Evolutionary conservation across 2,113 vertebrate genomes (phyloP), one percentile per base, ranked within the genome.

Genomic region (Siniperca knerii): DNA sequence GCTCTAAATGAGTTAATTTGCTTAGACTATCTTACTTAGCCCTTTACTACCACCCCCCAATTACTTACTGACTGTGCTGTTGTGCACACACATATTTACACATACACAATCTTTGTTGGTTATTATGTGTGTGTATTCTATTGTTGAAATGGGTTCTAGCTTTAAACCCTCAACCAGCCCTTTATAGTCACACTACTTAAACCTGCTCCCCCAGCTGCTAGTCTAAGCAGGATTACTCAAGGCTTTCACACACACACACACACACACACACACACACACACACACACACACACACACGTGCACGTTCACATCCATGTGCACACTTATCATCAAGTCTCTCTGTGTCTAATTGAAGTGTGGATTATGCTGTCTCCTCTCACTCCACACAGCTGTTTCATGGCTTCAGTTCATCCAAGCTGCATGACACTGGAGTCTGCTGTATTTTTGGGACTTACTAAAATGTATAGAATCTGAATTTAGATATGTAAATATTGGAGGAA

Each of bases 201-300:
- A 89, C 74, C 83, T 79, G 80, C 84, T 80, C 54, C 80, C 82
- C 61, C 91, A 89, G 90, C 89, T 85, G 82, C 85, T 89, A 82
- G 86, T 82, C 90, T 89, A 90, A 92, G 88, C 79, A 65, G 93
- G 93, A 94, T 95, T 93, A 95, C 84, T 73, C 35, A 5, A 81
- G 61, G 86, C 89, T 82, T 68, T 21, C 55, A 62, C 52, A 81
- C n/a, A 52, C 46, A n/a, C 44, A 66, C 60, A 79, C 82, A n/a
- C 44, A 66, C 60, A 79, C 82, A n/a, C 44, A 66, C 60, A 79
- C 82, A n/a, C 44, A 66, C 60, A 79, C 82, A n/a, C 44, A 66
- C 60, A 79, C 82, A 33, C 50, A 55, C 71, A 55, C 21, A 62
- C 54, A n/a, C 44, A 66, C 60, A 79, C 82, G 62, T 76, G 68